These are phyloP conservation scores for Bungarus multicinctus DNA, from an alignment of 2,113 vertebrate species.

Conservation along the genomic window DNA sequence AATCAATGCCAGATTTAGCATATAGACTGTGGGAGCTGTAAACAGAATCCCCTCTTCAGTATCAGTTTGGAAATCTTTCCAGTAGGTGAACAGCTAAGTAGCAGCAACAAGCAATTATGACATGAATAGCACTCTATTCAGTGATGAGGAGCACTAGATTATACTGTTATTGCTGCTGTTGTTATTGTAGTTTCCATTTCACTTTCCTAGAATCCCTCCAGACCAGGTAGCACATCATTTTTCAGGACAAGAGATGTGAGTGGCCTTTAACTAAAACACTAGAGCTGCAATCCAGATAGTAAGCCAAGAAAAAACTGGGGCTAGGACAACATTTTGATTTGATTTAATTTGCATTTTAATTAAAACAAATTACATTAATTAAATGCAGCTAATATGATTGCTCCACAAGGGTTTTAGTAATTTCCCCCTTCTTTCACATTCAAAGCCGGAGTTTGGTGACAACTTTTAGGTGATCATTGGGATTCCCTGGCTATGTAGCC, in stretches of 20 bases:
- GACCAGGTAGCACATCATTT: not conserved
- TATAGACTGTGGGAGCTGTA: not conserved
- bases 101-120: not conserved
- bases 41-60: not conserved
- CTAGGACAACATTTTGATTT: not conserved
- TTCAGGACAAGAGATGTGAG: not conserved
- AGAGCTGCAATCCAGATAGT: not conserved
- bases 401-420: not conserved
- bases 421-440: not conserved
- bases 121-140: not conserved
- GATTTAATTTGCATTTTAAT: not conserved
- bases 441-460: not conserved
- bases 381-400: not conserved
- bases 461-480: not conserved
- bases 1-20: not conserved
- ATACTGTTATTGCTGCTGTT: not conserved
- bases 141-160: not conserved
- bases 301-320: not conserved
- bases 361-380: not conserved
- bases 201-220: not conserved
- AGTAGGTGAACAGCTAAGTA: not conserved
- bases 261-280: not conserved
- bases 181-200: not conserved
- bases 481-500: not conserved
- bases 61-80: not conserved